Conservation (phyloP, 2,888 invertebrate species). For the Torymus tubicola region DNA sequence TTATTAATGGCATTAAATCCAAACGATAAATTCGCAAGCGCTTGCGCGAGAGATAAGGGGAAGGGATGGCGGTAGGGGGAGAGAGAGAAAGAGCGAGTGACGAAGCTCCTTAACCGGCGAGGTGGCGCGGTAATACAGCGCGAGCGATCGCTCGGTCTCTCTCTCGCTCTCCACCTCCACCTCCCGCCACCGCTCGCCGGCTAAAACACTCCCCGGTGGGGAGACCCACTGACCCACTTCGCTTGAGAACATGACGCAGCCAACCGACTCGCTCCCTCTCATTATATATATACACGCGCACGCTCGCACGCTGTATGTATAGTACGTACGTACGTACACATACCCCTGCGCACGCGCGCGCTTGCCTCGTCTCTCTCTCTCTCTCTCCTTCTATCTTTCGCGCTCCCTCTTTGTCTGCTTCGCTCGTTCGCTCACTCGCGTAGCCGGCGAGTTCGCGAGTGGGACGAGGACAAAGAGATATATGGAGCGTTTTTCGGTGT, state of each 20-base stretch:
- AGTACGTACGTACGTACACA: not conserved
- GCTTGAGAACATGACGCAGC: slow-evolving; percentile 76
- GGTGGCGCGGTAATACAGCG: not conserved
- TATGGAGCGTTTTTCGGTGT: slow-evolving; percentile 45
- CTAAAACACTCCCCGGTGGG: slow-evolving; percentile 78
- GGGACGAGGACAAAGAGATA: slow-evolving; percentile 51
- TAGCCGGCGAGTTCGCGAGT: slow-evolving; percentile 22
- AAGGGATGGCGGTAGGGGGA: no score
- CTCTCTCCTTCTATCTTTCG: not conserved
- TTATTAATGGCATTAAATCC: no score
- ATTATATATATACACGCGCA: slow-evolving; percentile 30
- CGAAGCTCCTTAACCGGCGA: slow-evolving; percentile 42
- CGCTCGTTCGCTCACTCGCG: not conserved
- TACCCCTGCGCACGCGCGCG: not conserved
- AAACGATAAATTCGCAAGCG: no score
- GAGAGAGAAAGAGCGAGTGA: slow-evolving; percentile 7
- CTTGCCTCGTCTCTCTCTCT: not conserved
- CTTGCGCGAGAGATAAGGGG: no score
- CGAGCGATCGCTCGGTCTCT: not conserved
- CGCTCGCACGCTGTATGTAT: slow-evolving; percentile 5
- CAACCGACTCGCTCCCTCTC: slow-evolving; percentile 49
- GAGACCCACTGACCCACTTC: slow-evolving; percentile 92
- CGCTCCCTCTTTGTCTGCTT: slow-evolving; percentile 43
- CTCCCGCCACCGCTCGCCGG: slow-evolving; percentile 54
- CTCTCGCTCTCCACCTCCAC: slow-evolving; percentile 34